Base-by-base conservation (phyloP, 1,140 invertebrate species). In the Pseudomyrmex dendroicus region DNA sequence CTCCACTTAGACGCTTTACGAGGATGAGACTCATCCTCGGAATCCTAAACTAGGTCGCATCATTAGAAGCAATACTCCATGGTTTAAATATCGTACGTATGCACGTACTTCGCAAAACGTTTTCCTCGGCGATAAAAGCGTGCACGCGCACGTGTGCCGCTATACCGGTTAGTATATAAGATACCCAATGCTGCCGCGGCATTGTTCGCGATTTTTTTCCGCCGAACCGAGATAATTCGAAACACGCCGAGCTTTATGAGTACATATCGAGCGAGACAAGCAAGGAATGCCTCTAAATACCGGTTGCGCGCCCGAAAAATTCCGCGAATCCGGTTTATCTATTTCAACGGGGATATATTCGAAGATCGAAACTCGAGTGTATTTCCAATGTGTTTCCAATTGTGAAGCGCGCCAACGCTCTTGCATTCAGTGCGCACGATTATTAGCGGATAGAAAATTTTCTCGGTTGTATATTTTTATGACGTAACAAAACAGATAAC, bases 211-310 rank as follows among this genome's bases (percentile, higher is more conserved):
- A 64, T 63, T 76, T 63, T 68, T 74, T 66, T 61, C 8, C 25
- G 10, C n/a, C 7, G 73, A 66, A 82, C 66, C 15, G 46, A 77
- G 86, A 85, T 88, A 88, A 87, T 87, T 87, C 62, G 77, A 88
- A 73, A 73, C 83, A 83, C 52, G 66, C 67, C 74, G 22, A n/a
- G 2, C 7, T 88, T 88, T 88, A 88, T 68, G 83, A 87, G 50
- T 73, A 57, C 87, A 85, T 87, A 35, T 35, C 35, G 35, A 72
- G 82, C 72, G 44, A 25, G 50, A 82, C 64, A 82, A 80, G 64
- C 20, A 56, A 76, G 83, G 86, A 87, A 88, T 88, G 86, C 72
- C 56, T 88, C 74, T 88, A 84, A 87, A 86, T 87, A 86, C 85
- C 86, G 82, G 85, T 86, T 86, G 73, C 66, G 50, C 5, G 10